Evolutionary conservation across 2,888 invertebrate species (phyloP), one percentile per base, ranked within the genome.

Genomic region (Pilophorus perplexus): DNA sequence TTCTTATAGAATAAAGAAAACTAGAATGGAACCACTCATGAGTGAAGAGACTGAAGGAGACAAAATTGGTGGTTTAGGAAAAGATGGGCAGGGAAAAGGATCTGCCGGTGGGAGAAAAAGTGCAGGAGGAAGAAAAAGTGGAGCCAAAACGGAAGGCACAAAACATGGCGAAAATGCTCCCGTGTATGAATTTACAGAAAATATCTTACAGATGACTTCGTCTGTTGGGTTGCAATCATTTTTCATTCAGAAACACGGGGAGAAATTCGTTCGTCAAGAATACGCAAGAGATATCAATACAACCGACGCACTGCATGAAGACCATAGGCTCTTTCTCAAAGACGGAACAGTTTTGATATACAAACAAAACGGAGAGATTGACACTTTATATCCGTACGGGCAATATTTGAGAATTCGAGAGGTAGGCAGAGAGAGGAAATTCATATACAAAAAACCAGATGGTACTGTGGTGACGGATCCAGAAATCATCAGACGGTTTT

Each of bases 281-380:
- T 57, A 57, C 40, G 23, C 14, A 6, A 38, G 42, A 40, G 3
- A 8, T 23, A 23, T 57, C 20, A 57, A 57, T 23, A 38, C 10
- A 23, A 4, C 5, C 12, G 8, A 1, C 5, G 40, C 16, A 1
- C 3, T 10, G 14, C 16, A 40, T 25, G 57, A 57, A 57, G 14
- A 40, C 14, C 12, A 40, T 12, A 40, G 57, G 16, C 18, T 40
- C 5, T 57, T 38, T 22, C 40, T 57, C 1, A 42, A 22, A 14
- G 40, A 57, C 25, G 57, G 57, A 3, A 57, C 57, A 25, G 57
- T 57, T 2, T 12, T 57, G 22, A 22, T 57, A 6, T 57, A 57
- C 14, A 38, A 57, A 8, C 38, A 1, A 14, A 25, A 22, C 23
- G 40, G 57, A 12, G 6, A 18, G n/a, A 40, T 57, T 6, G 18